Evolutionary conservation across 1,140 invertebrate species (phyloP).

Genomic region (Caenorhabditis brenneri): DNA sequence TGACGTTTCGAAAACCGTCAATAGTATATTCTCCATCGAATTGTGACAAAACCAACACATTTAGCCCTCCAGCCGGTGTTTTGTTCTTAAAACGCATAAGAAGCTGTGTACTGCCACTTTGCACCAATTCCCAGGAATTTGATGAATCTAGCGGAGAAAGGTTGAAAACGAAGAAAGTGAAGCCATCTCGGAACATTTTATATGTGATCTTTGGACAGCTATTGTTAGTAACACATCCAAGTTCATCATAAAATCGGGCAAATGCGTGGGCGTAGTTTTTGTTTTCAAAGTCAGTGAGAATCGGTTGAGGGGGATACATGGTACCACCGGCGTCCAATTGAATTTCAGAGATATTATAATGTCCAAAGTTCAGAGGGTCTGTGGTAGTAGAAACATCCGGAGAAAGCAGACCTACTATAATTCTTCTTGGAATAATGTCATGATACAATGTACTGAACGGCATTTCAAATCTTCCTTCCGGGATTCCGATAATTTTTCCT

Average conservation of each 20-base stretch:
- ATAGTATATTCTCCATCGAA: not conserved
- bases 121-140: not conserved
- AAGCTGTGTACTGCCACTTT: not conserved
- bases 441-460: not conserved
- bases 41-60: not conserved
- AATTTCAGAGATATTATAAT: not conserved
- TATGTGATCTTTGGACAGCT: not conserved
- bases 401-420: not conserved
- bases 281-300: not conserved
- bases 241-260: not conserved
- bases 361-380: not conserved
- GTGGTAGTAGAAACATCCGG: not conserved
- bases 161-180: not conserved
- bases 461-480: not conserved
- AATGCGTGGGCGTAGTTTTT: not conserved
- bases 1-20: not conserved
- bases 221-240: not conserved
- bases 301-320: not conserved
- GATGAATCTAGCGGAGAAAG: not conserved
- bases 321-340: not conserved
- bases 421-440: not conserved
- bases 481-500: not conserved
- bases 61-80: not conserved
- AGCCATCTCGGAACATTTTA: not conserved
- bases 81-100: not conserved